Conservation (phyloP, 2,113 vertebrate species). For the Mixornis gularis region DNA sequence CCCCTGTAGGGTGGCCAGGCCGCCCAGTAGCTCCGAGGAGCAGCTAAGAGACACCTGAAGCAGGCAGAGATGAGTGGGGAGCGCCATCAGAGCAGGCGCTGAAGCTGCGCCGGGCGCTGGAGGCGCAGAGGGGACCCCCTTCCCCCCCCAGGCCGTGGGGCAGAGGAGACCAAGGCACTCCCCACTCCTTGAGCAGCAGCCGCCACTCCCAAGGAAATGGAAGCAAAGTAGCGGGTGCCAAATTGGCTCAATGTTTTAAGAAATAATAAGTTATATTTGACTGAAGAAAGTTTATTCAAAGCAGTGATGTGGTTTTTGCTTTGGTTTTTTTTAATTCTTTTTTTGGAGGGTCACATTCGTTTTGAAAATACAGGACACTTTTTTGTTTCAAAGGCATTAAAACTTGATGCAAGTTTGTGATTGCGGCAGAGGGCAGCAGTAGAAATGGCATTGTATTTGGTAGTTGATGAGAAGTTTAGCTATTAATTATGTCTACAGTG, state of each 20-base stretch:
- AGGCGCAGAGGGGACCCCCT: neutral
- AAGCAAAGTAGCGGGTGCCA: neutral
- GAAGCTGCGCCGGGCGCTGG: neutral
- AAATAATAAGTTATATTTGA: neutral
- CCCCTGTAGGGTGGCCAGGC: neutral
- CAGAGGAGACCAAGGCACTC: accelerated
- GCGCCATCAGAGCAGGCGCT: accelerated
- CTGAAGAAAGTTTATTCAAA: neutral
- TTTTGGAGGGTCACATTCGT: accelerated
- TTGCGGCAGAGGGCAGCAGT: neutral
- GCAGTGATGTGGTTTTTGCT: too few relatives aligned
- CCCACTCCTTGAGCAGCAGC: accelerated
- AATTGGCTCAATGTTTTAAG: accelerated
- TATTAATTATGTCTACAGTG: neutral
- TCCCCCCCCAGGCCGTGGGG: neutral
- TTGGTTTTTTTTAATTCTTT: neutral
- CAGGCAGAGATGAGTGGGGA: neutral
- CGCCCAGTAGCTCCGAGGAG: neutral
- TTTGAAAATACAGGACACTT: neutral
- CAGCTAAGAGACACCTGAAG: neutral
- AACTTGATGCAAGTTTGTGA: neutral
- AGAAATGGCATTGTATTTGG: neutral
- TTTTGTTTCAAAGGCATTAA: neutral
- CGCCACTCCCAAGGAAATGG: too few relatives aligned
- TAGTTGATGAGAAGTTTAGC: neutral